Percentiles rank a stretch among this genome's conserved stretches.
These are phyloP conservation scores for Pygoscelis adeliae DNA, from an alignment of 2,113 vertebrate genomes.

Conservation along the genomic window DNA sequence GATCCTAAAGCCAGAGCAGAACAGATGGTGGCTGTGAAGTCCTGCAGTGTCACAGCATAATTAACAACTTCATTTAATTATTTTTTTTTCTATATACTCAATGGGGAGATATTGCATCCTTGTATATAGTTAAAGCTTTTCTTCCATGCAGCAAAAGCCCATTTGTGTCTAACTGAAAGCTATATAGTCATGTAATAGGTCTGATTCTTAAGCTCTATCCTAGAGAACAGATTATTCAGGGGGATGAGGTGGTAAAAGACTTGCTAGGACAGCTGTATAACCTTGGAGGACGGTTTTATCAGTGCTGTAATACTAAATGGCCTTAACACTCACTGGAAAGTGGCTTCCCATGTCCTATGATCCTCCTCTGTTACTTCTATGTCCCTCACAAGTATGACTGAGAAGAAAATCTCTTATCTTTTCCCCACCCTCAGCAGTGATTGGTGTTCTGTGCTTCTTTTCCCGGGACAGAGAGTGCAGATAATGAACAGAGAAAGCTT, in stretches of 20 bases:
- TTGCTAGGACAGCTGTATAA: background rate
- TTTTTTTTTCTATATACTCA: background rate
- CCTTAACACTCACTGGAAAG: background rate
- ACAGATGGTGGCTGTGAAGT: background rate
- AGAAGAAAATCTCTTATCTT: background rate
- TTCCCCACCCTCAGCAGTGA: background rate
- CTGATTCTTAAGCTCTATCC: background rate
- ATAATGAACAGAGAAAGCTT: background rate
- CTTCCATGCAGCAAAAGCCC: background rate
- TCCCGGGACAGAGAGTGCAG: background rate
- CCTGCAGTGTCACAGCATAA: background rate
- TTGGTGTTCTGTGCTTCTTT: background rate
- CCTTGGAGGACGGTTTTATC: background rate
- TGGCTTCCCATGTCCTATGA: background rate
- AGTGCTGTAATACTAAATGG: background rate
- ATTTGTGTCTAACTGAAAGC: background rate
- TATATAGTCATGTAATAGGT: background rate
- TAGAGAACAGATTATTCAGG: background rate
- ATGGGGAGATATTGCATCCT: too few species aligned
- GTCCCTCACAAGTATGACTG: background rate
- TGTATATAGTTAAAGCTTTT: background rate
- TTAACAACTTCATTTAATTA: background rate
- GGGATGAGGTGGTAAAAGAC: background rate
- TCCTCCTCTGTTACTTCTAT: background rate
- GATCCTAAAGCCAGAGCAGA: background rate